phyloP scores from a whole-genome alignment of 2,888 invertebrate species.

The Caenorhabditis uteleia region DNA sequence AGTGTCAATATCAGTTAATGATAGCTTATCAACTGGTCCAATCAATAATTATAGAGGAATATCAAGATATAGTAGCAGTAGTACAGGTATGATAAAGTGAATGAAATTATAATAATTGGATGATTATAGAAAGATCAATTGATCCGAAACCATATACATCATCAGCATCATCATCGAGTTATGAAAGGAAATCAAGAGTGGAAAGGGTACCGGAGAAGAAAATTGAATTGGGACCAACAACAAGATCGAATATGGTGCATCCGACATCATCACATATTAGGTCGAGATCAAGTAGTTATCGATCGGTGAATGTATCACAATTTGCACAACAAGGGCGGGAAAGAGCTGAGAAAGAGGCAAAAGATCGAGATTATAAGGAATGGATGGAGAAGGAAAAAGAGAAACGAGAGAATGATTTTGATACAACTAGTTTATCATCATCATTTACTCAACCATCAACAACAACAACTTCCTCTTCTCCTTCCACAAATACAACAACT shows the following conservation, averaged over 20 bases:
- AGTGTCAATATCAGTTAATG: slow-evolving; percentile 31
- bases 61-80: slow-evolving; percentile 15
- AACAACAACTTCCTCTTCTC: too few relatives aligned
- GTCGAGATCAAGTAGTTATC: slow-evolving; percentile 17
- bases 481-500: too few relatives aligned
- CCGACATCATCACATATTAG: slow-evolving; percentile 38
- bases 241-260: slow-evolving; percentile 37
- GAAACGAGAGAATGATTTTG: slow-evolving; percentile 13
- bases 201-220: slow-evolving; percentile 16
- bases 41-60: slow-evolving; percentile 22
- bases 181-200: not conserved
- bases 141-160: slow-evolving; percentile 11
- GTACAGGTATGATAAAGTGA: too few relatives aligned
- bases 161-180: slow-evolving; percentile 1
- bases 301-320: slow-evolving; percentile 4
- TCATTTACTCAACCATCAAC: slow-evolving; percentile 20
- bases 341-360: slow-evolving; percentile 47
- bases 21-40: slow-evolving; percentile 6
- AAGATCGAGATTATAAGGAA: slow-evolving; percentile 44
- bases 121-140: slow-evolving; percentile 14
- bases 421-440: slow-evolving; percentile 15
- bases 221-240: slow-evolving; percentile 29
- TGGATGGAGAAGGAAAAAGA: slow-evolving; percentile 37
- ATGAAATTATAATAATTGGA: too few relatives aligned
- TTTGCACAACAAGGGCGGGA: slow-evolving; percentile 48